phyloP scores from a whole-genome alignment of 2,113 vertebrate species.

The Oncorhynchus masou region DNA sequence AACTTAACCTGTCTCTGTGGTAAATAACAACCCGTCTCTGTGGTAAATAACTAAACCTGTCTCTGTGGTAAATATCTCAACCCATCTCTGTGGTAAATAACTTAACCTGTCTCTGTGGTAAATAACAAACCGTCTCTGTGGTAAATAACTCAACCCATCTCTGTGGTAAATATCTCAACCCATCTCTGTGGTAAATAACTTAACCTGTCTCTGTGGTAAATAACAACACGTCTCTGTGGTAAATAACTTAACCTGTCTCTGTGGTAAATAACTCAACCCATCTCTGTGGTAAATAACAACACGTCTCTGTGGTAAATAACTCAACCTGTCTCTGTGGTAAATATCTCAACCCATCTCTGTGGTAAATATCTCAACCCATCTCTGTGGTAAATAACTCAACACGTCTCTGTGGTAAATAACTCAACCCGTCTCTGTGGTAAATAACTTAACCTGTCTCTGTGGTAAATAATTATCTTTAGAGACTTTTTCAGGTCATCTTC shows the following conservation, averaged over 20 bases:
- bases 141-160: conserved; percentile 37
- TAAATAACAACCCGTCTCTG: background rate
- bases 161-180: conserved; percentile 16
- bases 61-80: conserved; percentile 19
- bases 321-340: too few relatives aligned
- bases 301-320: too few relatives aligned
- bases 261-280: conserved; percentile 35
- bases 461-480: conserved; percentile 55
- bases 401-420: conserved; percentile 8
- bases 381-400: too few relatives aligned
- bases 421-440: background rate
- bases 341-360: conserved; percentile 8
- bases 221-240: conserved; percentile 12
- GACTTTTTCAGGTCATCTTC: conserved; percentile 61
- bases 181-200: too few relatives aligned
- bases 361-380: too few relatives aligned
- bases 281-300: too few relatives aligned
- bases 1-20: conserved; percentile 12
- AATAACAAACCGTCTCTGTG: conserved; percentile 48
- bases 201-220: too few relatives aligned
- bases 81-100: background rate
- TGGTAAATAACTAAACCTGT: conserved; percentile 12
- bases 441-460: conserved; percentile 17
- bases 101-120: conserved; percentile 36
- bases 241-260: conserved; percentile 30